Conservation (phyloP, 2,113 vertebrate species). For the Casuarius casuarius region DNA sequence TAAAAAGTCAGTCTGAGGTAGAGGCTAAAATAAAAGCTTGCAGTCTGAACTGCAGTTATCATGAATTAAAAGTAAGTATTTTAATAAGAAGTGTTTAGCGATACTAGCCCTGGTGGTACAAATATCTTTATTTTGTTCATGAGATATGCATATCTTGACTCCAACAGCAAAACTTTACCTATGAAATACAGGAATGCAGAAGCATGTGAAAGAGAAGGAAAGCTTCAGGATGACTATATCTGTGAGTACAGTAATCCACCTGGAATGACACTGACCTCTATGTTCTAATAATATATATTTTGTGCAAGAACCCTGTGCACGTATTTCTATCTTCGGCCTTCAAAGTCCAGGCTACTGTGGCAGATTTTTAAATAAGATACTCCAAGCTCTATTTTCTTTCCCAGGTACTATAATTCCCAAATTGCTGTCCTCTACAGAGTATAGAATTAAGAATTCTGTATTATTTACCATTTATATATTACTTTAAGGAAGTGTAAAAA, state of each 20-base stretch:
- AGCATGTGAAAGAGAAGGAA: not conserved
- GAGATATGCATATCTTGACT: not conserved
- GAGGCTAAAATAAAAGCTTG: not conserved
- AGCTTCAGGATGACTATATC: not conserved
- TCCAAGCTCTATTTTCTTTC: not conserved
- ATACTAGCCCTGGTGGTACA: not conserved
- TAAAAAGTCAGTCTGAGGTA: not conserved
- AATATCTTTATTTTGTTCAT: not conserved
- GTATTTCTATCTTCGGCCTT: not conserved
- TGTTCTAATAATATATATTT: not conserved
- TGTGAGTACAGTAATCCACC: not conserved
- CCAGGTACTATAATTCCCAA: not conserved
- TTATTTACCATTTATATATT: not conserved
- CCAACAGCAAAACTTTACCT: not conserved
- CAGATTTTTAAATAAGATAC: not conserved
- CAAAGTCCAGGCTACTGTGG: accelerated
- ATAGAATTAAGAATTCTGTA: not conserved
- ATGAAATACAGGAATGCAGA: not conserved
- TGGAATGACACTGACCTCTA: not conserved
- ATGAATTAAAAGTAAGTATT: not conserved
- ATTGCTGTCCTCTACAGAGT: not conserved
- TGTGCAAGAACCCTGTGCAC: not conserved
- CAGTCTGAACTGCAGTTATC: not conserved
- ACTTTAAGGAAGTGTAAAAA: not conserved
- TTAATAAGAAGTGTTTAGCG: not conserved